These are phyloP conservation scores for Nothura maculosa DNA, from an alignment of 2,797 vertebrate species.

Conservation along the genomic window DNA sequence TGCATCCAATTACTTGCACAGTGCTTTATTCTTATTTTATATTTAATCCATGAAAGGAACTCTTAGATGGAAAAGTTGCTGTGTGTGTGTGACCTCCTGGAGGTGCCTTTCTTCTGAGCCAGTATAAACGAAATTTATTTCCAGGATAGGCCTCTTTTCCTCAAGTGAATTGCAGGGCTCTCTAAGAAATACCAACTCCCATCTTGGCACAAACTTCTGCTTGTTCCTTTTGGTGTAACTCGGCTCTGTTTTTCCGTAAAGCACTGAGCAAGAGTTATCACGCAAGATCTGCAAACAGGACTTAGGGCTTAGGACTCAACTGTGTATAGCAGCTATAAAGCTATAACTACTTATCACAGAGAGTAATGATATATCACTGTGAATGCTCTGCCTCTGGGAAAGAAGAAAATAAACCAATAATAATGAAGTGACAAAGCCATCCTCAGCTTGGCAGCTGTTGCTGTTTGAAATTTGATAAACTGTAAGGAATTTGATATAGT, in stretches of 20 bases:
- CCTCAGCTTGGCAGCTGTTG: constrained; percentile 65
- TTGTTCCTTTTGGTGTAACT: not conserved
- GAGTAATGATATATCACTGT: constrained; percentile 5
- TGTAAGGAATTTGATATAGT: constrained; percentile 16
- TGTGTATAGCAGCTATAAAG: constrained; percentile 53
- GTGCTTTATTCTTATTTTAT: not conserved
- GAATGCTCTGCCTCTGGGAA: constrained; percentile 47
- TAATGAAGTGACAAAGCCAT: constrained; percentile 44
- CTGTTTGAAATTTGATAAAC: constrained; percentile 67
- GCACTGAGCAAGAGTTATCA: not conserved
- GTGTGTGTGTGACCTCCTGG: not conserved
- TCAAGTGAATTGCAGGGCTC: constrained; percentile 20
- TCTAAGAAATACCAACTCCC: constrained; percentile 44
- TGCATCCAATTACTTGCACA: not conserved
- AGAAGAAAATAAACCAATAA: constrained; percentile 2
- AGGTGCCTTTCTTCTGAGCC: not conserved
- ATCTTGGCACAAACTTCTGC: constrained; percentile 3
- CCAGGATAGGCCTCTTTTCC: constrained; percentile 1
- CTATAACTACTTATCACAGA: not conserved
- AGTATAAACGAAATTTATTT: constrained; percentile 29
- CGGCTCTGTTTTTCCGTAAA: not conserved
- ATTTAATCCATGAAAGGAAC: constrained; percentile 20
- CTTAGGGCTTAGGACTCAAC: not conserved
- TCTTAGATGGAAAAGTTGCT: not conserved
- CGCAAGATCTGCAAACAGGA: not conserved